Evolutionary conservation across 2,797 vertebrate species (phyloP), one percentile per base, ranked within the genome.

Genomic region (Sparus aurata): DNA sequence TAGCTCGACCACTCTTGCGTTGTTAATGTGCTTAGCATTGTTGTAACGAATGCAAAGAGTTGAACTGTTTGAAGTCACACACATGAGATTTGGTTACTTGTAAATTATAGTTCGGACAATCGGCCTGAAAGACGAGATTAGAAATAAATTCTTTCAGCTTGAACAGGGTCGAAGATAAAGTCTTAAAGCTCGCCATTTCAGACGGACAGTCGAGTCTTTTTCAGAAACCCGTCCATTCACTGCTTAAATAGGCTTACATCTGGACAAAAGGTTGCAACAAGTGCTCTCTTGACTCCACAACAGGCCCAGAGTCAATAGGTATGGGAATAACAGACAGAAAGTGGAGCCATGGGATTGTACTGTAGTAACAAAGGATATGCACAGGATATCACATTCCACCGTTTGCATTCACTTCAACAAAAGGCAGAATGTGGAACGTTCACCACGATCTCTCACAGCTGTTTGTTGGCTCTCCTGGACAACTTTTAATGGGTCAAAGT

Each of bases 311-410:
- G 88, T 93, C 90, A 93, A 91, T 91, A 87, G 85, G 78, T 86
- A 86, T 43, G 79, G 55, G 84, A 87, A 78, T 85, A 89, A 89
- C 91, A 78, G 84, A 80, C 87, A 60, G 79, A 85, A 88, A 85
- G 84, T 83, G 80, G 89, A 91, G 89, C 89, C 81, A 80, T 76
- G 86, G 84, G 91, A 86, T 91, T 92, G 88, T 91, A 82, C 87
- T 85, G 82, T 85, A 75, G 91, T 75, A 91, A 95, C 93, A 95
- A 95, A 95, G 91, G 88, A 94, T 92, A 91, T 94, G 94, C 95
- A 92, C 87, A 89, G 91, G 89, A 87, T 94, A 94, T 94, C 93
- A 92, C 93, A 95, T 95, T 95, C 93, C 92, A 80, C 83, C 73
- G 50, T 89, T 88, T 88, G 87, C 88, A 92, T 92, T 94, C 89